phyloP scores from a whole-genome alignment of 2,113 vertebrate species.

The Vicugna pacos region DNA sequence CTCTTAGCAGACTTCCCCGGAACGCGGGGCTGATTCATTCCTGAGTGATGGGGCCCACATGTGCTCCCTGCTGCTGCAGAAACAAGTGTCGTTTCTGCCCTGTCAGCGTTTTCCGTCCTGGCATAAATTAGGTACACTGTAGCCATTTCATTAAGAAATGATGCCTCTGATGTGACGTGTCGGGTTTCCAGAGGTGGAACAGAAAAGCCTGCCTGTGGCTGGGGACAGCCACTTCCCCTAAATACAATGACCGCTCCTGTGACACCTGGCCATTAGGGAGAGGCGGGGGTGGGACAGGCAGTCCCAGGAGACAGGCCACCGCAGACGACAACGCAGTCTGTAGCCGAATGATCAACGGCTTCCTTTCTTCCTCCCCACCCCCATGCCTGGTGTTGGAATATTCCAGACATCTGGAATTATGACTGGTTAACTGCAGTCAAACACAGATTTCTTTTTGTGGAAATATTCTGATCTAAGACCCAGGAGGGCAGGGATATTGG shows the following conservation, averaged over 20 bases:
- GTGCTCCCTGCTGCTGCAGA: conserved; percentile 71
- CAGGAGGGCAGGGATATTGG: conserved; percentile 83
- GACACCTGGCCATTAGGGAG: conserved; percentile 58
- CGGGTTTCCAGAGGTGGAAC: conserved; percentile 57
- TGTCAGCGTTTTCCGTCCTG: conserved; percentile 57
- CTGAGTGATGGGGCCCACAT: conserved; percentile 47
- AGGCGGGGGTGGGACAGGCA: not conserved
- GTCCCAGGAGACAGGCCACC: not conserved
- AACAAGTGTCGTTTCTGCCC: conserved; percentile 79
- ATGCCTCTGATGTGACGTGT: conserved; percentile 68
- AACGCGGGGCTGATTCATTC: not conserved
- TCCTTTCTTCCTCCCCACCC: conserved; percentile 34
- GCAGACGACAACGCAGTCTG: not conserved
- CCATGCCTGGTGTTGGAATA: conserved; percentile 30
- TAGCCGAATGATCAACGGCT: conserved; percentile 77
- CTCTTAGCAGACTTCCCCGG: not conserved
- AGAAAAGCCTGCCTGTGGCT: conserved; percentile 55
- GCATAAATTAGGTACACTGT: conserved; percentile 64
- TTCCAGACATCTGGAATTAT: conserved; percentile 86
- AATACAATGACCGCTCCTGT: conserved; percentile 52
- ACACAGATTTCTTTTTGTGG: conserved; percentile 77
- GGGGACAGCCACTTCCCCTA: conserved; percentile 39
- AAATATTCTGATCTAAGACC: conserved; percentile 81
- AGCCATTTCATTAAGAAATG: conserved; percentile 82
- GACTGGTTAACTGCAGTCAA: conserved; percentile 81